Percentiles rank a stretch among this genome's conserved stretches.
phyloP scores from a whole-genome alignment of 2,113 vertebrate species.

The Hassar affinis region DNA sequence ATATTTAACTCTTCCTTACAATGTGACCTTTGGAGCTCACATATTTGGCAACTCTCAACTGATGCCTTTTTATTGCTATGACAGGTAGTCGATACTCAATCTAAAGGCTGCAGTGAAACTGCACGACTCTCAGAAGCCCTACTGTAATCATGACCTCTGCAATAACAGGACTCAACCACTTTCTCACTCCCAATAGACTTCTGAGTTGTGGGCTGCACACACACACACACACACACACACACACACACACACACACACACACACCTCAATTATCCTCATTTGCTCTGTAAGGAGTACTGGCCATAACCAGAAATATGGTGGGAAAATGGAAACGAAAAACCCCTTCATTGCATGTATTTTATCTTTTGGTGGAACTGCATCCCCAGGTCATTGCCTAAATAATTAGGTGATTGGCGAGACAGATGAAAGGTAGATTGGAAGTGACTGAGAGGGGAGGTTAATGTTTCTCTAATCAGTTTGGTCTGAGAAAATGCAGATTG shows the following conservation, averaged over 20 bases:
- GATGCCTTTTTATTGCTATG: constrained; percentile 76
- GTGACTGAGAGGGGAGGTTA: constrained; percentile 81
- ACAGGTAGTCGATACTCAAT: constrained; percentile 80
- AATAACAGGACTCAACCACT: constrained; percentile 72
- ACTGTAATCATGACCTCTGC: constrained; percentile 78
- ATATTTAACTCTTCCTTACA: constrained; percentile 71
- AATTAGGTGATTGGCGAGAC: constrained; percentile 81
- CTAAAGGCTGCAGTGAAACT: constrained; percentile 72
- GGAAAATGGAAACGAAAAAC: constrained; percentile 61
- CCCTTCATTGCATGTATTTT: constrained; percentile 75
- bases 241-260: constrained; percentile 17
- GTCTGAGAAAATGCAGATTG: constrained; percentile 81
- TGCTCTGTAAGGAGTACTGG: constrained; percentile 65
- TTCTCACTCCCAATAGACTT: constrained; percentile 66
- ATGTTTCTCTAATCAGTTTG: constrained; percentile 83
- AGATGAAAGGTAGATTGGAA: constrained; percentile 83
- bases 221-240: constrained; percentile 23
- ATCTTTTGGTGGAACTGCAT: constrained; percentile 76
- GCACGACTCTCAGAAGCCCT: constrained; percentile 75
- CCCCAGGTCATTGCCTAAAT: constrained; percentile 80
- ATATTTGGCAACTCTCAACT: constrained; percentile 69
- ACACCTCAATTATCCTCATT: constrained; percentile 49
- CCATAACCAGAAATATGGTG: constrained; percentile 70
- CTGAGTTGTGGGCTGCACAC: constrained; percentile 54
- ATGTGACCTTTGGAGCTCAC: constrained; percentile 64